phyloP scores from a whole-genome alignment of 2,113 vertebrate species.

The Silurus meridionalis region DNA sequence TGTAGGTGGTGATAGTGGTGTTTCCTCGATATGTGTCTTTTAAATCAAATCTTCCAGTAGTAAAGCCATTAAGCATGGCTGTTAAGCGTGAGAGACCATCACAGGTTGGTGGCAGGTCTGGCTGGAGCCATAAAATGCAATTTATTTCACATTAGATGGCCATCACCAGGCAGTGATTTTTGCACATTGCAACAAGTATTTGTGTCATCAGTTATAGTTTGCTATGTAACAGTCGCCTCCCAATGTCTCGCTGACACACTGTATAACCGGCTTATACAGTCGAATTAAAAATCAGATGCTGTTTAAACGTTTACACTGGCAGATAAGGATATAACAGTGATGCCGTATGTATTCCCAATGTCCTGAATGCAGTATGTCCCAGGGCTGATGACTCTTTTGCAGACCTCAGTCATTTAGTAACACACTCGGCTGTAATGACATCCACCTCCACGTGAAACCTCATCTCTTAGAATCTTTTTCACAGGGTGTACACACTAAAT shows the following conservation, averaged over 20 bases:
- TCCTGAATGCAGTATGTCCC: slow-evolving; percentile 5
- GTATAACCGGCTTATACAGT: background rate
- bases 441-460: slow-evolving; percentile 9
- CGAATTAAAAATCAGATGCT: background rate
- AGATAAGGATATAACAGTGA: background rate
- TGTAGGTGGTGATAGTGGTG: slow-evolving; percentile 39
- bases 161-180: slow-evolving; percentile 21
- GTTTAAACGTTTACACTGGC: background rate
- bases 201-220: slow-evolving; percentile 1
- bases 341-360: background rate
- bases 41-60: slow-evolving; percentile 12
- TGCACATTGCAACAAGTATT: slow-evolving; percentile 27
- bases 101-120: slow-evolving; percentile 37
- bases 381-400: slow-evolving; percentile 2
- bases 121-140: slow-evolving; percentile 45
- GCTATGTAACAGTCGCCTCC: background rate
- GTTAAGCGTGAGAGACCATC: slow-evolving; percentile 10
- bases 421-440: slow-evolving; percentile 7
- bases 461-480: slow-evolving; percentile 14
- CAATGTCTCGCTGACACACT: background rate
- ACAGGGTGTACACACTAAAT: background rate
- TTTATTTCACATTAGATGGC: slow-evolving; percentile 35
- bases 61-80: slow-evolving; percentile 16
- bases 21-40: background rate
- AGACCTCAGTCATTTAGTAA: slow-evolving; percentile 16